Conservation (phyloP, 2,888 invertebrate genomes). For the Cryptus armator region DNA sequence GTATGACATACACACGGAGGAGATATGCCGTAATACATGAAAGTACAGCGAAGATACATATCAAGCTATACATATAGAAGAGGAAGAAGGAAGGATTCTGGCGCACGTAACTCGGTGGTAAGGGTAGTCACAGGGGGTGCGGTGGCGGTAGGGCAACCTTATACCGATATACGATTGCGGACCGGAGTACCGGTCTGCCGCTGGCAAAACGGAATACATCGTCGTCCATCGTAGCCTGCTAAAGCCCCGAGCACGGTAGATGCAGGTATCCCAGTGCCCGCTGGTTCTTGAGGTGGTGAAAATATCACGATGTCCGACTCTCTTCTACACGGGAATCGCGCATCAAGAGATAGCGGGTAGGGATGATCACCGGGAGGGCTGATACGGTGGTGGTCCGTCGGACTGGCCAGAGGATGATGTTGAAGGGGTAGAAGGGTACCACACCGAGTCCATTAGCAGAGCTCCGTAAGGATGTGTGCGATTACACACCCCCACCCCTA, state of each 20-base stretch:
- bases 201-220: constrained; percentile 27
- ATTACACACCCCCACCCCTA: constrained; percentile 75
- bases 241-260: constrained; percentile 11
- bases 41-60: constrained; percentile 66
- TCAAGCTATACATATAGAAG: constrained; percentile 65
- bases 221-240: constrained; percentile 38
- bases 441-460: constrained; percentile 82
- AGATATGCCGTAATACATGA: constrained; percentile 50
- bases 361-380: constrained; percentile 46
- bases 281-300: constrained; percentile 77
- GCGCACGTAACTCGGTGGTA: constrained; percentile 53
- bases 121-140: constrained; percentile 33
- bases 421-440: constrained; percentile 53
- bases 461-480: constrained; percentile 81
- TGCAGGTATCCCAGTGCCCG: constrained; percentile 22
- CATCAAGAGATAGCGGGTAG: constrained; percentile 51
- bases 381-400: constrained; percentile 57
- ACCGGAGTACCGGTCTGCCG: constrained; percentile 9
- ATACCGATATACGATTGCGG: constrained; percentile 50
- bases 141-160: constrained; percentile 42
- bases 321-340: constrained; percentile 64
- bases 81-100: constrained; percentile 61
- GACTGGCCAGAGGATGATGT: constrained; percentile 69
- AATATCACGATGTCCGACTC: constrained; percentile 78
- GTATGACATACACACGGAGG: neutral